A percentile compares a stretch with the other conserved stretches of the same genome.
phyloP scores from a whole-genome alignment of 2,797 vertebrate genomes.

The Squalus acanthias region DNA sequence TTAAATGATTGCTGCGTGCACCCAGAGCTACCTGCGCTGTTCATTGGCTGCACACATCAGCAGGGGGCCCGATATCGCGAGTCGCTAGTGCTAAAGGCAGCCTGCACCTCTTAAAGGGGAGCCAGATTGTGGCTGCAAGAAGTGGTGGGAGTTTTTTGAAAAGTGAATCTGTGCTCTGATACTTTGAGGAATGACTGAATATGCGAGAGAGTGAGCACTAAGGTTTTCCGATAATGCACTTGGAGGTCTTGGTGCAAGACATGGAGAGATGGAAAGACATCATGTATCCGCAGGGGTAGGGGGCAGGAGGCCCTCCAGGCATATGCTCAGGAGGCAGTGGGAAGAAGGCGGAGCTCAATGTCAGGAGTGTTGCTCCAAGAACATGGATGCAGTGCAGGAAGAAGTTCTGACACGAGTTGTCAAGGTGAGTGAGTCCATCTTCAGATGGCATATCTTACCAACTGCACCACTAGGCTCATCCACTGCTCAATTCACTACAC shows the following conservation, averaged over 20 bases:
- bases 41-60: not conserved
- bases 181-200: not conserved
- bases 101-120: not conserved
- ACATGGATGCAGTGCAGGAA: no score
- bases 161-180: not conserved
- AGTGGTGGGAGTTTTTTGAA: not conserved
- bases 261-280: not conserved
- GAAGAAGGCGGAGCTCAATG: no score
- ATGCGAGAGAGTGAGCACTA: not conserved
- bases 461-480: no score
- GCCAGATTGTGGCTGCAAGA: not conserved
- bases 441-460: no score
- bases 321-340: not conserved
- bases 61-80: not conserved
- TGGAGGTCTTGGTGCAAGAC: not conserved
- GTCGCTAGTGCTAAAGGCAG: not conserved
- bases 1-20: not conserved
- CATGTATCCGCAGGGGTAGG: not conserved
- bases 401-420: no score
- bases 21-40: not conserved
- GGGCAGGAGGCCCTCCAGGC: not conserved
- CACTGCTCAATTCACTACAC: no score
- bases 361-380: no score
- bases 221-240: not conserved
- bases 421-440: no score